Evolutionary conservation across 2,113 vertebrate species (phyloP).

Genomic region (Malurus alboscapulatus): DNA sequence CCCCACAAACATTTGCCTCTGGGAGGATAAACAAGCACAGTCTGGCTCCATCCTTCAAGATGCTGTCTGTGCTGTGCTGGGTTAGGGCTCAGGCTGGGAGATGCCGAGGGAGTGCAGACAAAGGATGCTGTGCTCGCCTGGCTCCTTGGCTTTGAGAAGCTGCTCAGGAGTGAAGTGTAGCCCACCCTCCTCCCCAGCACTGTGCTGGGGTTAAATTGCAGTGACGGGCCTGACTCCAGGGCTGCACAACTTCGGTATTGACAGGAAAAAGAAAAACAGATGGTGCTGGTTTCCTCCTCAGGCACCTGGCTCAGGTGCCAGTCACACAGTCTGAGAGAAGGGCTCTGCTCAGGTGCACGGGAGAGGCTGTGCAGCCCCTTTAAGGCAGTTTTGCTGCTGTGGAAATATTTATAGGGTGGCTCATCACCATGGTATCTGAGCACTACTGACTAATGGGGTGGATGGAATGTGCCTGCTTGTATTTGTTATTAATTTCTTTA

Average conservation of each 20-base stretch:
- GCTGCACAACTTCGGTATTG: not conserved
- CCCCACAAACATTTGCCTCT: not conserved
- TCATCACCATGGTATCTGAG: slow-evolving; percentile 66
- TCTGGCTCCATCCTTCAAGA: not conserved
- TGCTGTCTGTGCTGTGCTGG: not conserved
- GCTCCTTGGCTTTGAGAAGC: not conserved
- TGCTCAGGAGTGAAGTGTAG: not conserved
- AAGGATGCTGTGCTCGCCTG: accelerated
- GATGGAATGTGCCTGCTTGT: not conserved
- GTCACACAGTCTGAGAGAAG: not conserved
- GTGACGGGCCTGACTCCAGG: accelerated
- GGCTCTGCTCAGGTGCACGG: not conserved
- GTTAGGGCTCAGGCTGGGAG: not conserved
- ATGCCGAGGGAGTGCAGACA: not conserved
- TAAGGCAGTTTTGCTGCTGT: slow-evolving; percentile 31
- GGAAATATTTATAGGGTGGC: slow-evolving; percentile 35
- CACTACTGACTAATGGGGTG: slow-evolving; percentile 21
- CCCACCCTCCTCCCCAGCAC: not conserved
- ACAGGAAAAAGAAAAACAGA: not conserved
- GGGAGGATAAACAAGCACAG: not conserved
- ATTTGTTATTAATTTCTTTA: slow-evolving; percentile 44
- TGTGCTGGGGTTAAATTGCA: accelerated
- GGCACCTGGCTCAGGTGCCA: not conserved
- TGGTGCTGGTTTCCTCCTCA: not conserved
- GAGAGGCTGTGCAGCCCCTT: not conserved